These are phyloP conservation scores for Cottus gobio DNA, from an alignment of 2,113 vertebrate species.

Conservation along the genomic window DNA sequence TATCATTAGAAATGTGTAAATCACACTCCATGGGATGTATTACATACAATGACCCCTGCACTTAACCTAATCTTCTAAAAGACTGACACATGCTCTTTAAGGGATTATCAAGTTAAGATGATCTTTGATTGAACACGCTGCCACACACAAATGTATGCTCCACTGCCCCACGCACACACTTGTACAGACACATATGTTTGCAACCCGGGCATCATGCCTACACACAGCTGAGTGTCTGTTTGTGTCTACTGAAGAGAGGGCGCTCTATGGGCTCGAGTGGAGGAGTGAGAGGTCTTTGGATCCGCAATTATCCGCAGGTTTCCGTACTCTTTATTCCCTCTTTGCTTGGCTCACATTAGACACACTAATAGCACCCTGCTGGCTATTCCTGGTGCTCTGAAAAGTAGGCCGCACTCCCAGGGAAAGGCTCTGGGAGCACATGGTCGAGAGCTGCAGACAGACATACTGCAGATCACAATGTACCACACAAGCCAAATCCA, in stretches of 20 bases:
- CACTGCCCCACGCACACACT: not conserved
- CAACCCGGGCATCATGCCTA: not conserved
- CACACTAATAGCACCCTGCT: constrained; percentile 74
- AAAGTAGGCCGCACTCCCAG: constrained; percentile 82
- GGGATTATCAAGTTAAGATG: constrained; percentile 69
- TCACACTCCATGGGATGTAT: constrained; percentile 40
- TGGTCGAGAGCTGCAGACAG: constrained; percentile 62
- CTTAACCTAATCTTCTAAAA: constrained; percentile 43
- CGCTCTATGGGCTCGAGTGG: constrained; percentile 34
- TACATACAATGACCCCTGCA: constrained; percentile 33
- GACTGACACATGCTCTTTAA: constrained; percentile 38
- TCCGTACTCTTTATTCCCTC: constrained; percentile 77
- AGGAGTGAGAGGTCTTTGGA: constrained; percentile 55
- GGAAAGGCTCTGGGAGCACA: constrained; percentile 72
- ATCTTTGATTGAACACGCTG: constrained; percentile 48
- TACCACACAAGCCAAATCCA: constrained; percentile 17
- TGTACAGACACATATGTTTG: not conserved
- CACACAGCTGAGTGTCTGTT: constrained; percentile 18
- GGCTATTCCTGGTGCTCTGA: constrained; percentile 82
- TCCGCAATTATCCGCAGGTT: constrained; percentile 72
- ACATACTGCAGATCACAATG: constrained; percentile 57
- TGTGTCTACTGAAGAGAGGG: constrained; percentile 14
- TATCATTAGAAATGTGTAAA: constrained; percentile 25
- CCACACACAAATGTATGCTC: constrained; percentile 25
- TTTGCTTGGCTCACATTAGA: constrained; percentile 79